Conservation (phyloP, 2,113 vertebrate species). For the Calidris pugnax region DNA sequence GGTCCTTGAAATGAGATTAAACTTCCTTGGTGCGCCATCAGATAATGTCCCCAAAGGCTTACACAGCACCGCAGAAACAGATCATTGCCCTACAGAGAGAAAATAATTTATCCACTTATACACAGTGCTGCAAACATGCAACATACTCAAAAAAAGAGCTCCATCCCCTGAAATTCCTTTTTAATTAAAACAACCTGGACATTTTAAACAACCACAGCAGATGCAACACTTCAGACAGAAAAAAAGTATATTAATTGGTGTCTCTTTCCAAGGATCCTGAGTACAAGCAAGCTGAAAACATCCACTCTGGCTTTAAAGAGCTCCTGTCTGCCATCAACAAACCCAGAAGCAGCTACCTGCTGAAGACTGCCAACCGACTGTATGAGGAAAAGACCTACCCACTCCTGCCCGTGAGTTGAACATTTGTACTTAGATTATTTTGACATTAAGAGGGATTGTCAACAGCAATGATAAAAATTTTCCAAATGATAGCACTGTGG, state of each 20-base stretch:
- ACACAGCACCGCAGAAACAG: not conserved
- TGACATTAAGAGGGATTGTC: not conserved
- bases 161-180: not conserved
- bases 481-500: not conserved
- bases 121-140: not conserved
- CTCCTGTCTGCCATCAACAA: slow-evolving; percentile 59
- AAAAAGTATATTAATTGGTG: not conserved
- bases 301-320: slow-evolving; percentile 49
- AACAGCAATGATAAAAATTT: not conserved
- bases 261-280: slow-evolving; percentile 56
- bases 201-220: not conserved
- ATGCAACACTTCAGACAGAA: not conserved
- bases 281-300: not conserved
- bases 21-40: not conserved
- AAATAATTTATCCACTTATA: not conserved
- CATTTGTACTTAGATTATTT: not conserved
- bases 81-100: not conserved
- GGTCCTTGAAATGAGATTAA: not conserved
- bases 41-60: not conserved
- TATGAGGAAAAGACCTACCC: slow-evolving; percentile 66
- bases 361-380: slow-evolving; percentile 66
- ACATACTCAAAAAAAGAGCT: not conserved
- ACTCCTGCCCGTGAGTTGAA: slow-evolving; percentile 45
- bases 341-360: slow-evolving; percentile 31
- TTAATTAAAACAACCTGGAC: not conserved